phyloP scores from a whole-genome alignment of 2,888 invertebrate species.

The Dione vanillae region DNA sequence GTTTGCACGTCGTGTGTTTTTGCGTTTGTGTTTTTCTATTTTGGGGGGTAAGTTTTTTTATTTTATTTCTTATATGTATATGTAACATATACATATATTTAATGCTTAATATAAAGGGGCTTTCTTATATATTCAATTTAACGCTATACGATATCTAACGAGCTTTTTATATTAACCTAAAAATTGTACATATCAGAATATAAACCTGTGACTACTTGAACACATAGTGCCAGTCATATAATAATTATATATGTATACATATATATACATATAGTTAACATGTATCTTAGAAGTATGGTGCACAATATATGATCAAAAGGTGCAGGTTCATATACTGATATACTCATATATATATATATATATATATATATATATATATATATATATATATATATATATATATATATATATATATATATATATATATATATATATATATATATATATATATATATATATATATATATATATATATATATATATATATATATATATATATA shows the following conservation, averaged over 20 bases:
- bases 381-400: background rate
- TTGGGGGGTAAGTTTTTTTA: slow-evolving; percentile 37
- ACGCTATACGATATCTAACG: background rate
- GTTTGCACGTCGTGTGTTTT: slow-evolving; percentile 29
- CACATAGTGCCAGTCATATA: background rate
- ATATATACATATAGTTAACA: background rate
- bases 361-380: background rate
- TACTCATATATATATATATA: too few relatives aligned
- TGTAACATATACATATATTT: background rate
- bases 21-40: slow-evolving; percentile 11
- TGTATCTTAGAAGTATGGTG: background rate
- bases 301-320: background rate
- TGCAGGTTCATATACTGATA: background rate
- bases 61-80: slow-evolving; percentile 3
- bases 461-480: background rate
- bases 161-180: background rate
- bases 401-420: background rate
- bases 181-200: background rate
- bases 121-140: background rate
- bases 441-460: background rate
- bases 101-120: background rate
- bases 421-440: background rate
- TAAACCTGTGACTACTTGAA: background rate
- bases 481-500: background rate
- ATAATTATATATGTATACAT: background rate